phyloP scores from a whole-genome alignment of 2,113 vertebrate genomes.

The Neogale vison region DNA sequence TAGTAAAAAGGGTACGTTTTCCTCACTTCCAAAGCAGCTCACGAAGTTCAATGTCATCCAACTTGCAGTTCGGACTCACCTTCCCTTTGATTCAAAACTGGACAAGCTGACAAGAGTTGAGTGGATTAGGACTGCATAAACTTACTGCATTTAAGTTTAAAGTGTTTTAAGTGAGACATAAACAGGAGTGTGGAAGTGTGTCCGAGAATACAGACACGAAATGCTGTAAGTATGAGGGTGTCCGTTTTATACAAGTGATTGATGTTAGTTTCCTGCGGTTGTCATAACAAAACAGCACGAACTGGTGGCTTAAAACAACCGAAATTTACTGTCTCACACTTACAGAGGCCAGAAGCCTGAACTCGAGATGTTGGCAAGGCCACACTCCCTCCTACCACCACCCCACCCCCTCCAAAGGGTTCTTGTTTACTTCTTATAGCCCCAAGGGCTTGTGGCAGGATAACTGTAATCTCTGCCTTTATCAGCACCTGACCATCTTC shows the following conservation, averaged over 20 bases:
- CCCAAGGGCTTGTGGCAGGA: not conserved
- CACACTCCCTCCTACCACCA: not conserved
- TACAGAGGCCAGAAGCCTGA: not conserved
- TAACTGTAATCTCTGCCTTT: not conserved
- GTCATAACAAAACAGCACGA: not conserved
- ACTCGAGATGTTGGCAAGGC: not conserved
- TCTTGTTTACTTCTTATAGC: not conserved
- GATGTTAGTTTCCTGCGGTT: not conserved
- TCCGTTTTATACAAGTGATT: not conserved
- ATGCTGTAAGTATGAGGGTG: not conserved
- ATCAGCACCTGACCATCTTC: rapidly evolving
- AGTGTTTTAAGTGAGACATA: not conserved
- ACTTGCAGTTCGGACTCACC: not conserved
- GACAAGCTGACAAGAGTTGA: not conserved
- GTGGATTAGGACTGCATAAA: rapidly evolving
- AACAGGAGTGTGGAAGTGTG: not conserved
- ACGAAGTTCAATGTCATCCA: not conserved
- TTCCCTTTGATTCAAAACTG: not conserved
- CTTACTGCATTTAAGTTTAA: not conserved
- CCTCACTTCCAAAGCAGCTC: not conserved
- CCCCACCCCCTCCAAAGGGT: not conserved
- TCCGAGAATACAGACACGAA: rapidly evolving
- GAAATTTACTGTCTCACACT: not conserved
- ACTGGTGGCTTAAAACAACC: not conserved
- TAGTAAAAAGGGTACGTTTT: rapidly evolving